Conservation (phyloP, 1,140 invertebrate genomes). For the Lepidurus arcticus region DNA sequence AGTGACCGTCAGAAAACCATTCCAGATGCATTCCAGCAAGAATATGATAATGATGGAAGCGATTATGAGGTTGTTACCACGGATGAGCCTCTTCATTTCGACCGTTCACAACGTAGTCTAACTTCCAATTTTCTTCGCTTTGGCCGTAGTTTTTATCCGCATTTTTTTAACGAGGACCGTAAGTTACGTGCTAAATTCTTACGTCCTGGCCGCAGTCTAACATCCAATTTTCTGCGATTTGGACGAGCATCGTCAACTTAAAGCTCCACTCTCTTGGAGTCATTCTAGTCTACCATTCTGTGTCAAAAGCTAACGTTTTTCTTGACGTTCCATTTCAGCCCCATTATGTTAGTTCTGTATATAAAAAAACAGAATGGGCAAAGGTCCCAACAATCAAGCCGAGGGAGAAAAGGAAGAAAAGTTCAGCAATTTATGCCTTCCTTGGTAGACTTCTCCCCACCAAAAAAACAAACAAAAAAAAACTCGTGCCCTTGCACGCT, state of each 20-base stretch:
- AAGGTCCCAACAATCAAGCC: neutral
- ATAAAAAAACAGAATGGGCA: neutral
- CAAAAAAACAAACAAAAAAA: neutral
- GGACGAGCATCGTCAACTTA: conserved; percentile 22
- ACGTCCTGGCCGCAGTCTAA: conserved; percentile 6
- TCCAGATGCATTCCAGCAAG: neutral
- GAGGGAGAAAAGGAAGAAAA: conserved; percentile 6
- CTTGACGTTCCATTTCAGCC: neutral
- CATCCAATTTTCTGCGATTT: conserved; percentile 29
- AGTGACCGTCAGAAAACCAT: conserved; percentile 37
- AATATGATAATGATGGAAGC: neutral
- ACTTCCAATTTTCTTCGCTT: conserved; percentile 42
- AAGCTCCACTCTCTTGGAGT: neutral
- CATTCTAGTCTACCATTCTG: neutral
- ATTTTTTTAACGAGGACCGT: neutral
- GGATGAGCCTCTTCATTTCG: neutral
- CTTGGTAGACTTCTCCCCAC: neutral
- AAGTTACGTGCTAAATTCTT: neutral
- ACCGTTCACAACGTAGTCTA: conserved; percentile 37
- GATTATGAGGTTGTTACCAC: neutral
- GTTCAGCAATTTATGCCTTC: neutral
- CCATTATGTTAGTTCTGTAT: neutral
- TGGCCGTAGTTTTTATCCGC: conserved; percentile 37
- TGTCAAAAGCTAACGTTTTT: neutral
- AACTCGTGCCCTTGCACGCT: neutral